These are phyloP conservation scores for Brachyistius frenatus DNA, from an alignment of 2,113 vertebrate genomes.

Conservation along the genomic window DNA sequence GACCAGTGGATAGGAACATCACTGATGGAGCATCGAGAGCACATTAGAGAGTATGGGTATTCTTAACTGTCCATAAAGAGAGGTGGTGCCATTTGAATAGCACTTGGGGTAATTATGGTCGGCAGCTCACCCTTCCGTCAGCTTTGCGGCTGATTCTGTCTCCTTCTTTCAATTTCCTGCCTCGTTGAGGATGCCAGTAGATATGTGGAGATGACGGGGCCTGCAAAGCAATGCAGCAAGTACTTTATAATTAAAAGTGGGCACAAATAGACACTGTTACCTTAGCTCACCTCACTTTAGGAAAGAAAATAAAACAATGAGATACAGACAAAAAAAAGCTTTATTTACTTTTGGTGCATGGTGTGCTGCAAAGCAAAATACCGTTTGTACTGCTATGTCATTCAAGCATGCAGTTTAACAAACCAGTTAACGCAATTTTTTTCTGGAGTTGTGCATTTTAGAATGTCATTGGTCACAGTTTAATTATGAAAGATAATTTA, in stretches of 20 bases:
- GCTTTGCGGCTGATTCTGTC: slow-evolving; percentile 67
- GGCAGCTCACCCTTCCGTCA: slow-evolving; percentile 69
- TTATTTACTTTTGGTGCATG: slow-evolving; percentile 19
- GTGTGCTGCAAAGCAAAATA: background rate
- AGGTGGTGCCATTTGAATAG: slow-evolving; percentile 75
- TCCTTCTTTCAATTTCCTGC: slow-evolving; percentile 82
- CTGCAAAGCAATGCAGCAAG: slow-evolving; percentile 51
- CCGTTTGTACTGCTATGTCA: background rate
- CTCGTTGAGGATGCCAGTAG: slow-evolving; percentile 73
- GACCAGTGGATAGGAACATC: slow-evolving; percentile 70
- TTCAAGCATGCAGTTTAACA: slow-evolving; percentile 16
- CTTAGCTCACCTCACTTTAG: slow-evolving; percentile 9
- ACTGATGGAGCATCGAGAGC: slow-evolving; percentile 63
- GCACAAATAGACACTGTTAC: slow-evolving; percentile 18
- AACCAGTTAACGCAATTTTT: slow-evolving; percentile 15
- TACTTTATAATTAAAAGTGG: slow-evolving; percentile 72
- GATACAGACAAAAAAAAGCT: slow-evolving; percentile 20
- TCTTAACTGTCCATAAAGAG: slow-evolving; percentile 79
- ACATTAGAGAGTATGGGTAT: slow-evolving; percentile 72
- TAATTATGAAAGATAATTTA: slow-evolving; percentile 44
- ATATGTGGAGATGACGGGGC: slow-evolving; percentile 50
- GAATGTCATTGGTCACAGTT: slow-evolving; percentile 54
- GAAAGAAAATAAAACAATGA: slow-evolving; percentile 13
- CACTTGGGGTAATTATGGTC: slow-evolving; percentile 78
- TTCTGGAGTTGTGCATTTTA: slow-evolving; percentile 15